phyloP scores from a whole-genome alignment of 2,888 invertebrate genomes.

The Limnephilus marmoratus region DNA sequence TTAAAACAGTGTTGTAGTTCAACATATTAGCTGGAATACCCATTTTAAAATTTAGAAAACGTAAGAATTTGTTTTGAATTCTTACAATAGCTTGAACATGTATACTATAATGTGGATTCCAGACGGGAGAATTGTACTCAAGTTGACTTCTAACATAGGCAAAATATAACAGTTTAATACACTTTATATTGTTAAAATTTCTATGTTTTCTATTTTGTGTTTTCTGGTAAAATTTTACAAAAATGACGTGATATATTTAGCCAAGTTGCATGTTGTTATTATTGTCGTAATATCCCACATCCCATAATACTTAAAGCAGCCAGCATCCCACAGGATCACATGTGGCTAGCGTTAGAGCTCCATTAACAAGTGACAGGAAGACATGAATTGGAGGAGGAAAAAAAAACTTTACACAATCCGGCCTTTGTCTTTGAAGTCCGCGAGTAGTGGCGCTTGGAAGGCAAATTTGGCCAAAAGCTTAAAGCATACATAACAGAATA shows the following conservation, averaged over 20 bases:
- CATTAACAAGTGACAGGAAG: constrained; percentile 22
- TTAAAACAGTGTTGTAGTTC: too few species aligned
- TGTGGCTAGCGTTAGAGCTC: constrained; percentile 15
- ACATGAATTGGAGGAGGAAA: not conserved
- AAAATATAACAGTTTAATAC: too few species aligned
- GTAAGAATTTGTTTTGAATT: too few species aligned
- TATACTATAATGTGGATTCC: too few species aligned
- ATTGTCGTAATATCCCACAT: not conserved
- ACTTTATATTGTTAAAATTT: too few species aligned
- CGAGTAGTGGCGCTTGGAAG: constrained; percentile 3
- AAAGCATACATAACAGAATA: not conserved
- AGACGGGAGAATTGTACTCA: too few species aligned
- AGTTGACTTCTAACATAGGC: too few species aligned
- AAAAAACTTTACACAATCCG: not conserved
- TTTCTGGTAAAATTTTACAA: not conserved
- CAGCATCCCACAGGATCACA: constrained; percentile 18
- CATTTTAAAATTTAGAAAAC: too few species aligned
- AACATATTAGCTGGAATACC: too few species aligned
- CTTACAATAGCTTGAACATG: too few species aligned
- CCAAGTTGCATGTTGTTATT: not conserved
- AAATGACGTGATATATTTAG: not conserved
- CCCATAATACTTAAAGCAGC: not conserved
- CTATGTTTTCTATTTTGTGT: too few species aligned
- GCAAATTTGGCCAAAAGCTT: not conserved
- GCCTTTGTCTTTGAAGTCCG: constrained; percentile 28